phyloP scores from a whole-genome alignment of 1,140 invertebrate species.

The Aphelenchoides besseyi region DNA sequence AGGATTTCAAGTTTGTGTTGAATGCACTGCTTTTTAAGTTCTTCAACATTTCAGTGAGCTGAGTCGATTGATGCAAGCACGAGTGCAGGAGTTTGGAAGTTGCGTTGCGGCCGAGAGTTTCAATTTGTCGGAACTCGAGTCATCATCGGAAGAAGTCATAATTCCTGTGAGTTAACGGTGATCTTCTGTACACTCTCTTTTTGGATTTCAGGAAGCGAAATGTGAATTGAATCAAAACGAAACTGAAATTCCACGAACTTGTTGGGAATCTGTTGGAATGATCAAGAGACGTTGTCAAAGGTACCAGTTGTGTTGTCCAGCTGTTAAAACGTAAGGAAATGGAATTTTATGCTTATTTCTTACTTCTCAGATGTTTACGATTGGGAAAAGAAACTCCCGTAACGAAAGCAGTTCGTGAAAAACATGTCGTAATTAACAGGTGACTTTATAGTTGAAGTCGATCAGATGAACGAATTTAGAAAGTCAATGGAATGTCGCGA shows the following conservation, averaged over 20 bases:
- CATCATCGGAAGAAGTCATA: constrained; percentile 1
- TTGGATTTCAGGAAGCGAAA: neutral
- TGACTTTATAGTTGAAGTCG: too few relatives aligned
- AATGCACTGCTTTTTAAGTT: neutral
- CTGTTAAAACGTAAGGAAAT: constrained; percentile 5
- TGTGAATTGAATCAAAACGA: neutral
- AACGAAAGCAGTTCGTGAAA: constrained; percentile 7
- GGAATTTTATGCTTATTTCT: neutral
- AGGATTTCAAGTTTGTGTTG: constrained; percentile 5
- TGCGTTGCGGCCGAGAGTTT: constrained; percentile 12
- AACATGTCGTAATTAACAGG: constrained; percentile 11
- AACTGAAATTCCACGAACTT: neutral
- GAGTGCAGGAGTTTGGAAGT: constrained; percentile 2
- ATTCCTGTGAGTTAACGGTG: neutral
- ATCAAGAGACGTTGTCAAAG: constrained; percentile 1
- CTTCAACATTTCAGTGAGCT: constrained; percentile 11
- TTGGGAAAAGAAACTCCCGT: neutral
- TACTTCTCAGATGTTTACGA: constrained; percentile 12
- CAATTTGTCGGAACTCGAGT: neutral
- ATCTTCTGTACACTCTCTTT: neutral
- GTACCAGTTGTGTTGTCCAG: constrained; percentile 17
- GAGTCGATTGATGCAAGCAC: constrained; percentile 7
- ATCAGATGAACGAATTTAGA: too few relatives aligned
- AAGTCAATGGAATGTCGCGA: constrained; percentile 9
- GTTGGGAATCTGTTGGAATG: constrained; percentile 10